Evolutionary conservation across 1,140 invertebrate genomes (phyloP).

Genomic region (Probaryconus sp.): DNA sequence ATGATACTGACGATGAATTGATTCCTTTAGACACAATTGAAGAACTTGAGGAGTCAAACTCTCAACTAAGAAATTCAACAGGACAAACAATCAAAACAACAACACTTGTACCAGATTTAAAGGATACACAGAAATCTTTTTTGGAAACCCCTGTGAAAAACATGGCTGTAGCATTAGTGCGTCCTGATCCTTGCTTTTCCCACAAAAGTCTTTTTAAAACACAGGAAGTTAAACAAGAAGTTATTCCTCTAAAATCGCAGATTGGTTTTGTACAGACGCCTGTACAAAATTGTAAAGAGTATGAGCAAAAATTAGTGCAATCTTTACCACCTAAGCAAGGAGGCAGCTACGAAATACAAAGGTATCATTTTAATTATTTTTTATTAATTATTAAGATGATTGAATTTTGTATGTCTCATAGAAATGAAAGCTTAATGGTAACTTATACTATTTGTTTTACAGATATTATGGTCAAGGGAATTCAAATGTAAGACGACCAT

Average conservation of each 20-base stretch:
- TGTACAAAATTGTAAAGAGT: constrained; percentile 52
- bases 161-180: constrained; percentile 20
- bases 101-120: too few relatives aligned
- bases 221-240: constrained; percentile 61
- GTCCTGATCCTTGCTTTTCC: constrained; percentile 67
- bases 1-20: too few relatives aligned
- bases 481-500: constrained; percentile 64
- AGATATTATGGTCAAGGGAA: constrained; percentile 59
- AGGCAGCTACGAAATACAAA: constrained; percentile 53
- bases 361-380: too few relatives aligned
- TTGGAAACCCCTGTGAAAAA: constrained; percentile 71
- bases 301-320: constrained; percentile 54
- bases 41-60: too few relatives aligned
- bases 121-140: too few relatives aligned
- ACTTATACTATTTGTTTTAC: constrained; percentile 12
- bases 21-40: too few relatives aligned
- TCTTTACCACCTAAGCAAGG: constrained; percentile 48
- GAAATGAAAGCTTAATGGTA: too few relatives aligned
- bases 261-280: constrained; percentile 64
- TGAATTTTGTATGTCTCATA: too few relatives aligned
- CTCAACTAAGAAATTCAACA: too few relatives aligned
- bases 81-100: too few relatives aligned
- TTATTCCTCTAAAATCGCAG: constrained; percentile 41
- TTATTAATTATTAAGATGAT: constrained; percentile 7
- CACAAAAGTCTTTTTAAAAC: constrained; percentile 72